Conservation (phyloP, 2,888 invertebrate genomes). For the Cacoxenus indagator region DNA sequence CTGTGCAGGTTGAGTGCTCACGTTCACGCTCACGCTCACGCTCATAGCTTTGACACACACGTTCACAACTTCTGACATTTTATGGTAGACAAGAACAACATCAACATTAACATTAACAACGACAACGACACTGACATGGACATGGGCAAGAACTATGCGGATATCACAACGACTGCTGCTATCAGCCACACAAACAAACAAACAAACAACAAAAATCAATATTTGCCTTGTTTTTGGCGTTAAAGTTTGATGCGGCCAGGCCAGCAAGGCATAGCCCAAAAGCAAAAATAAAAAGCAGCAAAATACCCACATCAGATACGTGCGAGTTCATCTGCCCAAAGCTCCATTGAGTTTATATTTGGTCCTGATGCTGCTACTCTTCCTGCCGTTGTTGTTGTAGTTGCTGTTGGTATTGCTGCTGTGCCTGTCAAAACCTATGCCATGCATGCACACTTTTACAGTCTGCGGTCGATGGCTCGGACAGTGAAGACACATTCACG, state of each 20-base stretch:
- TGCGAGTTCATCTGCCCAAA: conserved; percentile 8
- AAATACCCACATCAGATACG: neutral
- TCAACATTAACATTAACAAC: neutral
- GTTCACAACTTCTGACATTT: conserved; percentile 15
- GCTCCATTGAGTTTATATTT: neutral
- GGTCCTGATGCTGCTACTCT: neutral
- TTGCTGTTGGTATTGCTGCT: neutral
- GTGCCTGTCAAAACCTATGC: neutral
- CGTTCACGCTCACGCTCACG: no score
- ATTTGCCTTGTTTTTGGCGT: conserved; percentile 20
- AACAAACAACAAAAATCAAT: conserved; percentile 13
- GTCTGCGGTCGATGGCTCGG: neutral
- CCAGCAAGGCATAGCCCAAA: neutral
- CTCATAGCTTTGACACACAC: conserved; percentile 1
- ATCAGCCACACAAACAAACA: neutral
- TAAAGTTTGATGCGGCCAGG: conserved; percentile 13
- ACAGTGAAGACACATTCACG: no score
- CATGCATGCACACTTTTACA: neutral
- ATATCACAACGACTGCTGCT: neutral
- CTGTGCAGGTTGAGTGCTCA: no score
- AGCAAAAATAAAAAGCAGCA: neutral
- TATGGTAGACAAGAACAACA: neutral
- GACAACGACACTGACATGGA: neutral
- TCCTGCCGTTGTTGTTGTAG: neutral
- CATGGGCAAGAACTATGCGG: no score